Conservation (phyloP, 2,113 vertebrate species). For the Furnarius figulus region DNA sequence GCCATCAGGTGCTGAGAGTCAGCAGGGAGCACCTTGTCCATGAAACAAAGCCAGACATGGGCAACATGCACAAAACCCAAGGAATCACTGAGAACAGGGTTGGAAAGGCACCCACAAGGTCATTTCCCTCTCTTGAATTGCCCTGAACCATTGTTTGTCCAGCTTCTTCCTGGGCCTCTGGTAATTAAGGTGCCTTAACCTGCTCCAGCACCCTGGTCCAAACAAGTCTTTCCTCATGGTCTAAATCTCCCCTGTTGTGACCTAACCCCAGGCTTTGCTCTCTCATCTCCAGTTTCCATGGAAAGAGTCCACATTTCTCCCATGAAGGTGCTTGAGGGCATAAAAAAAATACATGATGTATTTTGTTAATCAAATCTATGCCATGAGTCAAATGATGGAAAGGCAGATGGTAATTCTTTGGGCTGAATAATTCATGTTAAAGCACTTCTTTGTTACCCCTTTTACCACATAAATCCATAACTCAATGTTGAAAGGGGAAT, state of each 20-base stretch:
- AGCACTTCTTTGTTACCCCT: neutral
- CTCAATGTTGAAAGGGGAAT: neutral
- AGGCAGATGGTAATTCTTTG: neutral
- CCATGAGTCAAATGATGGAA: neutral
- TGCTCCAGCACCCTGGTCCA: neutral
- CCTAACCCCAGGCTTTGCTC: neutral
- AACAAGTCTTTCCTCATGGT: neutral
- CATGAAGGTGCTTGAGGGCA: neutral
- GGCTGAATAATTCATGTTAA: neutral
- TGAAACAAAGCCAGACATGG: neutral
- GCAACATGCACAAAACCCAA: neutral
- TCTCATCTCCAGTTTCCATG: neutral
- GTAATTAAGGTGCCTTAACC: neutral
- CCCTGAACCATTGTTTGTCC: neutral
- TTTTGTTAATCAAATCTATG: neutral
- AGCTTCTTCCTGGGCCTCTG: neutral
- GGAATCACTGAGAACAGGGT: neutral
- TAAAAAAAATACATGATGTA: neutral
- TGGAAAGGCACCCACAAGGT: neutral
- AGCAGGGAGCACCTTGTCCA: neutral
- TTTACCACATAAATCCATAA: neutral
- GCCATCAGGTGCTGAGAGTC: neutral
- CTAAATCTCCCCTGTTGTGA: neutral
- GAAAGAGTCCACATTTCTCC: neutral
- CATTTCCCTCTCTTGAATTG: neutral